phyloP scores from a whole-genome alignment of 2,113 vertebrate genomes.

The Gambusia affinis region DNA sequence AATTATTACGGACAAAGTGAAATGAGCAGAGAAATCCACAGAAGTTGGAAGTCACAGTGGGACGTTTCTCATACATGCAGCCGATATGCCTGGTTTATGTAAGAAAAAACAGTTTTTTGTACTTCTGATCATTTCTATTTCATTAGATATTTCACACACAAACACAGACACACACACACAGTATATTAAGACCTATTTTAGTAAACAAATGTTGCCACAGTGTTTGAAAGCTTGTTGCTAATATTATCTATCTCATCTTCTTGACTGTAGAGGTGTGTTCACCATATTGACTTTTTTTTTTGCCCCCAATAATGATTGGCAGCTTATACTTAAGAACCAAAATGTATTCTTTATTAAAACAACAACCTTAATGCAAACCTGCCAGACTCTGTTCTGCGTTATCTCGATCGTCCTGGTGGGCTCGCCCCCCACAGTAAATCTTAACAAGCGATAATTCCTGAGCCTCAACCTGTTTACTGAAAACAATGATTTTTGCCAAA shows the following conservation, averaged over 20 bases:
- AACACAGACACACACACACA: too few species aligned
- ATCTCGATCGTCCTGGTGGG: slow-evolving; percentile 10
- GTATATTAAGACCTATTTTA: not conserved
- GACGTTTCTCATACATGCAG: not conserved
- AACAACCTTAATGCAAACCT: not conserved
- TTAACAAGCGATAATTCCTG: slow-evolving; percentile 15
- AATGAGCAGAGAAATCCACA: not conserved
- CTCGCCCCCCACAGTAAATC: slow-evolving; percentile 12
- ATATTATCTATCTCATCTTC: not conserved
- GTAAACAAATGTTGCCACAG: not conserved
- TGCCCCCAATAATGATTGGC: too few species aligned
- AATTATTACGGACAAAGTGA: not conserved
- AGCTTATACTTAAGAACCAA: not conserved
- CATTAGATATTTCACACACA: not conserved
- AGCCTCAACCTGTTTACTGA: slow-evolving; percentile 58
- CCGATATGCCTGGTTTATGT: not conserved
- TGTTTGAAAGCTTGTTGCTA: not conserved
- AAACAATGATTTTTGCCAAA: slow-evolving; percentile 30
- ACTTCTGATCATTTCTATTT: not conserved
- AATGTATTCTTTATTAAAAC: not conserved
- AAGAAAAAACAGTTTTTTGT: too few species aligned
- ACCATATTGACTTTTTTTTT: too few species aligned
- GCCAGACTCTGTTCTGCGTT: slow-evolving; percentile 5
- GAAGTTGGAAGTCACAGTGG: not conserved
- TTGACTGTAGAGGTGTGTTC: not conserved